Evolutionary conservation across 2,797 vertebrate genomes (phyloP), one percentile per base, ranked within the genome.

Genomic region (Xiphophorus birchmanni): DNA sequence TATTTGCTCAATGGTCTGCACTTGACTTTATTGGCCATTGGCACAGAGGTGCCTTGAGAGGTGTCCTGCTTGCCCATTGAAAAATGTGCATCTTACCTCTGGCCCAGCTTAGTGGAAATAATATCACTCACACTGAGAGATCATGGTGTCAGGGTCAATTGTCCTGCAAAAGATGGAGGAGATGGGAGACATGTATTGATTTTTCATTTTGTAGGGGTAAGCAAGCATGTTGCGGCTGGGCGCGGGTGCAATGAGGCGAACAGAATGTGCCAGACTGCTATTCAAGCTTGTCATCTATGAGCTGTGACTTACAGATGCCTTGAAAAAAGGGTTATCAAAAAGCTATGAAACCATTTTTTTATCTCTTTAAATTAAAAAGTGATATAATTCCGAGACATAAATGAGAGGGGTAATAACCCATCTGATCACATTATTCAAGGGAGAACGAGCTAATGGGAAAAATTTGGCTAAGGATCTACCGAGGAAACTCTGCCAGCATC

Each of bases 171-270:
- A 93, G 91, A 94, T 63, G 85, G 86, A 89, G 89, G 90, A 89
- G 91, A 93, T 82, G 87, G 91, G 88, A 93, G 92, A 92, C 94
- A 90, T 79, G 85, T 95, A 95, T 95, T 94, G 94, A 95, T 95
- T 95, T 94, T 95, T 94, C 94, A 94, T 95, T 94, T 93, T 94
- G 94, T 92, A 84, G 91, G 93, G 93, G 93, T 94, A 94, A 95
- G 94, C 91, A 92, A 94, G 93, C 94, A 93, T 95, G 94, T 93
- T 94, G 92, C 82, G 87, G 93, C 92, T 83, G 91, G 91, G 87
- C 48, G 91, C 82, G 84, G 82, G 90, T 90, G 94, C 94, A 94
- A 93, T 91, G 94, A 95, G 91, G 90, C 91, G 77, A 84, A 88
- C 82, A 86, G 56, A 90, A 93, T 90, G 92, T 91, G 92, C 89